Evolutionary conservation across 2,113 vertebrate species (phyloP).

Genomic region (Lampris incognitus): DNA sequence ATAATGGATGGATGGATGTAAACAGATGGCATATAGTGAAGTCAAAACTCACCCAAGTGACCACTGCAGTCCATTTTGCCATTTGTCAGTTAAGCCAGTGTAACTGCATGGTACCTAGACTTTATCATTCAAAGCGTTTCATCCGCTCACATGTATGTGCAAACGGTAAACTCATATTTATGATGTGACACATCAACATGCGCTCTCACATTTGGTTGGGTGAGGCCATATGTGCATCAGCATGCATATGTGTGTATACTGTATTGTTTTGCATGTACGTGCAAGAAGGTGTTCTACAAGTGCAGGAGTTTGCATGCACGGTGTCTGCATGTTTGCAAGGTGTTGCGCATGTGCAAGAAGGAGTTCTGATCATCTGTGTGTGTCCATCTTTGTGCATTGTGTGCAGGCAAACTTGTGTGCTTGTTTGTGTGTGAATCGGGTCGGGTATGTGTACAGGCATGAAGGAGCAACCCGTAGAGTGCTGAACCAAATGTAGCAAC

Average conservation of each 20-base stretch:
- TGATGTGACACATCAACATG: background rate
- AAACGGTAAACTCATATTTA: background rate
- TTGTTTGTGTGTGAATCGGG: slow-evolving; percentile 10
- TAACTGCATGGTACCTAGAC: background rate
- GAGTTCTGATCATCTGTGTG: slow-evolving; percentile 3
- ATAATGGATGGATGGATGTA: too few relatives aligned
- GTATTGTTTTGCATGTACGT: too few relatives aligned
- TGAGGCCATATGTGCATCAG: background rate
- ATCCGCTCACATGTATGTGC: background rate
- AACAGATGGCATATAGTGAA: too few relatives aligned
- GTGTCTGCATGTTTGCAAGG: background rate
- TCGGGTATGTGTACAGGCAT: background rate
- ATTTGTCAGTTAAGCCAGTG: too few relatives aligned
- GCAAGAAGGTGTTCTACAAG: too few relatives aligned
- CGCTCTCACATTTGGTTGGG: background rate
- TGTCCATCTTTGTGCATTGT: background rate
- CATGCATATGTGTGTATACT: too few relatives aligned
- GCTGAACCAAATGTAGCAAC: slow-evolving; percentile 44
- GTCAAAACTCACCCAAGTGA: too few relatives aligned
- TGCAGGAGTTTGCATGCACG: too few relatives aligned
- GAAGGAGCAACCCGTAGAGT: slow-evolving; percentile 39
- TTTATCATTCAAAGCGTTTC: slow-evolving; percentile 3
- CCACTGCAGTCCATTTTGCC: too few relatives aligned
- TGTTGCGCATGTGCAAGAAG: background rate
- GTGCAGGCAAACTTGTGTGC: slow-evolving; percentile 43